Percentiles rank a stretch among this genome's conserved stretches.
Conservation (phyloP, 1,140 invertebrate genomes). For the Dendroctonus ponderosae region DNA sequence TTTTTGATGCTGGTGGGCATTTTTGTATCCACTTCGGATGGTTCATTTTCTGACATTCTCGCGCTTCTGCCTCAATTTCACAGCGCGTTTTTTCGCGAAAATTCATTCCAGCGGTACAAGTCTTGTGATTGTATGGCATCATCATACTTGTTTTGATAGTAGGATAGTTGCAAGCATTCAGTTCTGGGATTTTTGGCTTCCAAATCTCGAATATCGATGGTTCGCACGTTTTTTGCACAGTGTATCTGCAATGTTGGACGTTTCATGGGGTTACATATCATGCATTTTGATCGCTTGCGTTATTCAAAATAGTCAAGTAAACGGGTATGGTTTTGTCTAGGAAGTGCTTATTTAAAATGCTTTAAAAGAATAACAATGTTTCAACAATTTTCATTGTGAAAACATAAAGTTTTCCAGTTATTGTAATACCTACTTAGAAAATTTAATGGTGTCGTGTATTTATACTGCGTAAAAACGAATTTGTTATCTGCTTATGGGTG, state of each 20-base stretch:
- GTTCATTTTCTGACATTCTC: slow-evolving; percentile 18
- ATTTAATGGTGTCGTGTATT: too few relatives aligned
- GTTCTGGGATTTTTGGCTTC: slow-evolving; percentile 36
- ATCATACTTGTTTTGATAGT: neutral
- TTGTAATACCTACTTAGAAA: too few relatives aligned
- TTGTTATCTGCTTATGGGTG: too few relatives aligned
- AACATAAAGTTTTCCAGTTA: too few relatives aligned
- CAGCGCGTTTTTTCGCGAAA: neutral
- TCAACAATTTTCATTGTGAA: too few relatives aligned
- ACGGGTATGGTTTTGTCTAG: too few relatives aligned
- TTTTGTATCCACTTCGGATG: slow-evolving; percentile 15
- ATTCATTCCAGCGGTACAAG: slow-evolving; percentile 33
- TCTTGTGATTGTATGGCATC: slow-evolving; percentile 7
- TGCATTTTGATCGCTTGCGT: too few relatives aligned
- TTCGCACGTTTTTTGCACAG: slow-evolving; percentile 32
- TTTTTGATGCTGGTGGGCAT: slow-evolving; percentile 18
- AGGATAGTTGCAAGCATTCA: neutral
- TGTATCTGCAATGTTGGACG: slow-evolving; percentile 8
- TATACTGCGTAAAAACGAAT: too few relatives aligned
- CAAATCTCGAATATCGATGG: slow-evolving; percentile 33
- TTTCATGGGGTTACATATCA: too few relatives aligned
- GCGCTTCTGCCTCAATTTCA: slow-evolving; percentile 13
- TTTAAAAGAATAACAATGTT: too few relatives aligned
- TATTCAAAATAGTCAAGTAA: too few relatives aligned
- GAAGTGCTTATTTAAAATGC: too few relatives aligned